Conservation (phyloP, 2,113 vertebrate genomes). For the Cebus imitator region DNA sequence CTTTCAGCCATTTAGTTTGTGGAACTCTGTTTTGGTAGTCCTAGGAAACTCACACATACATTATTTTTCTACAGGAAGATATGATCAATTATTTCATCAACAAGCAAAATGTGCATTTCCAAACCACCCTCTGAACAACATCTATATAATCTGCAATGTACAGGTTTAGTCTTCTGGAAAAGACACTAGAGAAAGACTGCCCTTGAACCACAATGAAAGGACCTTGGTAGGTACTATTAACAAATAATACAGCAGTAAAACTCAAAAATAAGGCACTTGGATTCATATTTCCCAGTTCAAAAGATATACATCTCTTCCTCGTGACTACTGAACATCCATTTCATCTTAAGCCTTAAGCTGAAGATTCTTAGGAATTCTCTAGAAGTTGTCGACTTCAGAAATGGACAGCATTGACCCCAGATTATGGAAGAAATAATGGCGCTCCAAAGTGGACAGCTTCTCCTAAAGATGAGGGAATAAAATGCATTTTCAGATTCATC, state of each 20-base stretch:
- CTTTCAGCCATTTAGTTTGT: neutral
- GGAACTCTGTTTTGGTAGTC: neutral
- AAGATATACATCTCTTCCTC: neutral
- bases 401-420: neutral
- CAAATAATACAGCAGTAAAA: neutral
- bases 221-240: neutral
- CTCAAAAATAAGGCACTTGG: neutral
- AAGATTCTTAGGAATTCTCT: neutral
- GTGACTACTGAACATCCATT: neutral
- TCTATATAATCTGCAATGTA: neutral
- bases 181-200: neutral
- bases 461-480: neutral
- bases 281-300: neutral
- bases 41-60: neutral
- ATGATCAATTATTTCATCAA: neutral
- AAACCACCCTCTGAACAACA: neutral
- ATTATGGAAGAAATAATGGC: neutral
- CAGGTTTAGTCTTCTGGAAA: neutral
- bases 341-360: neutral
- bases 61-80: neutral
- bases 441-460: neutral
- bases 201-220: neutral
- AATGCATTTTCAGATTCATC: neutral
- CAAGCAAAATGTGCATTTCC: neutral
- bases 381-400: neutral